Base-by-base conservation (phyloP, 2,888 invertebrate genomes). In the Tridacna crocea region DNA sequence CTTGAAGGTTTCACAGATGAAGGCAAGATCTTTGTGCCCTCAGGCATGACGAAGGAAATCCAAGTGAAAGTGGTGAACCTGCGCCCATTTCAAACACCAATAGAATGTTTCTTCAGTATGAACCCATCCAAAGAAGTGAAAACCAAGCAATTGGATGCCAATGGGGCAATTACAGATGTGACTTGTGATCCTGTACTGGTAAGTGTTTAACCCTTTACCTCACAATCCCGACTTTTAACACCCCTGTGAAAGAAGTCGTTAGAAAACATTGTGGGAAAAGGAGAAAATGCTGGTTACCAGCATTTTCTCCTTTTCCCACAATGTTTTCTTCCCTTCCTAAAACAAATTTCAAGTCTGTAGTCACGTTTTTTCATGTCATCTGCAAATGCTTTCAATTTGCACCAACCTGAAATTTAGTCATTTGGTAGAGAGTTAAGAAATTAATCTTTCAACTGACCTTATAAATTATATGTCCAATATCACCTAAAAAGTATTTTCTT, bases 61-160 rank as follows among this genome's bases (percentile, higher is more conserved):
- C 96, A 97, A 95, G 98, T 99, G 51, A 98, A 97, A 95, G 98
- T 98, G 89, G 97, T 98, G 93, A 98, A 98, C 94, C 98, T 99
- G 93, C 98, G 91, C 91, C 96, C 46, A 27, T 79, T 79, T 73
- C 80, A 80, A 77, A 80, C 63, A 8, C 26, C 70, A 0, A 51
- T 80, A 13, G n/a, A 24, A 48, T 75, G 75, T 55, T 75, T 63
- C 65, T 75, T 75, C 51, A 75, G 27, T 22, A 65, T 75, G 65
- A 55, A 63, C 11, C 51, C 51, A 13, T 6, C 63, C n/a, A 65
- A 65, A 51, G 27, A 75, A 6, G 66, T 66, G 11, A 22, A n/a
- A 47, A 48, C 65, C 12, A n/a, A 51, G 48, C 47, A 26, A 8
- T 63, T 46, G 1, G n/a, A 66, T 22, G 11, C 26, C 12, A 48